A percentile compares a stretch with the other conserved stretches of the same genome.
Conservation (phyloP, 2,888 invertebrate genomes). For the Dasypolia templi region DNA sequence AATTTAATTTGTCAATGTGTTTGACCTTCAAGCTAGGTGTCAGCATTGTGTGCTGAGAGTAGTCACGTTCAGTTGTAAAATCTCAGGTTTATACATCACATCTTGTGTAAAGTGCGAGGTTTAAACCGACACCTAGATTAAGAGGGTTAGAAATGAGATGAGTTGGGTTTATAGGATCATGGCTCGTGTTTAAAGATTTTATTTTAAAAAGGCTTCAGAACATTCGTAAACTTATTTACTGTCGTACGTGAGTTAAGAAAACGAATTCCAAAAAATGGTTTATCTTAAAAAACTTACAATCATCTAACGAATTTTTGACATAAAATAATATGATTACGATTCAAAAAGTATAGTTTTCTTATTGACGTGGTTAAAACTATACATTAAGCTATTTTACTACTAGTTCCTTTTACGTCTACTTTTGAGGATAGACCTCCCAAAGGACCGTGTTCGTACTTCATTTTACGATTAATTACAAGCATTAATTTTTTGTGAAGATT, state of each 20-base stretch:
- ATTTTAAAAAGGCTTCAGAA: constrained; percentile 12
- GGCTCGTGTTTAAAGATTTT: constrained; percentile 33
- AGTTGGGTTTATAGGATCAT: constrained; percentile 27
- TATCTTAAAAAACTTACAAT: neutral
- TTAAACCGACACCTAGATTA: constrained; percentile 32
- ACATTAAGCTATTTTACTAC: no score
- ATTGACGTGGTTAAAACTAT: neutral
- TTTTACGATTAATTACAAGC: constrained; percentile 37
- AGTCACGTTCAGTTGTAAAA: constrained; percentile 47
- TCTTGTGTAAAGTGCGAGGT: constrained; percentile 29
- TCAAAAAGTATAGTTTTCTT: neutral
- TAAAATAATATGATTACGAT: neutral
- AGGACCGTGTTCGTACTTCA: constrained; percentile 5
- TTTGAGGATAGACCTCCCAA: neutral
- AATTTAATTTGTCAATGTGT: constrained; percentile 12
- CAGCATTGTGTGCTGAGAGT: constrained; percentile 5
- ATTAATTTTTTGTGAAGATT: constrained; percentile 41
- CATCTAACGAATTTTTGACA: neutral
- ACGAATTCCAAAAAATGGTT: neutral
- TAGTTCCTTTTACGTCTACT: neutral
- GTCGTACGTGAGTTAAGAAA: constrained; percentile 9
- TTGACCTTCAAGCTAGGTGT: constrained; percentile 26
- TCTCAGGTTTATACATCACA: constrained; percentile 38
- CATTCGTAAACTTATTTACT: constrained; percentile 14
- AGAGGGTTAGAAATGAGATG: constrained; percentile 35